These are phyloP conservation scores for Sturnus vulgaris DNA, from an alignment of 2,113 vertebrate genomes.

Conservation along the genomic window DNA sequence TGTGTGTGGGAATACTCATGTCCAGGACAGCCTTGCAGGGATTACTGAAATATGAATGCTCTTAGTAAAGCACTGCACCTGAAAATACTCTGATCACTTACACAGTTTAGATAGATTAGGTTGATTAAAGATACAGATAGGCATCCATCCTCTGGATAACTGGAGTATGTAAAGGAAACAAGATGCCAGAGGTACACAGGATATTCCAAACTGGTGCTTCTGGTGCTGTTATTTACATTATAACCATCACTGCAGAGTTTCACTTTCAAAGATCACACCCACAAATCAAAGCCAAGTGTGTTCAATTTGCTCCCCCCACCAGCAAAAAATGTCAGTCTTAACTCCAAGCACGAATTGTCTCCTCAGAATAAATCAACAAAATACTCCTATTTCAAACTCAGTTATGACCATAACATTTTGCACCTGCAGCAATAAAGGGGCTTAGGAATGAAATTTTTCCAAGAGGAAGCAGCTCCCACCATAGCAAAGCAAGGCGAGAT, in stretches of 20 bases:
- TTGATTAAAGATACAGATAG: not conserved
- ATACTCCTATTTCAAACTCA: not conserved
- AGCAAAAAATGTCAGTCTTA: not conserved
- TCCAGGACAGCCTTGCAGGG: not conserved
- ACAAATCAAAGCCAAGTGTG: not conserved
- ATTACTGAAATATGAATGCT: constrained; percentile 50
- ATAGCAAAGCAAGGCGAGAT: not conserved
- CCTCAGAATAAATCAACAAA: not conserved
- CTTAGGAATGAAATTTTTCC: not conserved
- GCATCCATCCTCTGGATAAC: not conserved
- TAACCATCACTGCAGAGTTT: not conserved
- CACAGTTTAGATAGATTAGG: not conserved
- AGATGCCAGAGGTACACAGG: not conserved
- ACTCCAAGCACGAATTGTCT: not conserved
- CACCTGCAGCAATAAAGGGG: not conserved
- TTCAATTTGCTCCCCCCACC: not conserved
- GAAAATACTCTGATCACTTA: constrained; percentile 31
- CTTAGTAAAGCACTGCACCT: constrained; percentile 42
- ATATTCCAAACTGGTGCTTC: not conserved
- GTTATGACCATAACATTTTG: not conserved
- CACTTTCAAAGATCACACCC: not conserved
- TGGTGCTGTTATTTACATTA: not conserved
- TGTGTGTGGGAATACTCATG: not conserved
- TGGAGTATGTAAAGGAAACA: not conserved
- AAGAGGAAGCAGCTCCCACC: not conserved